Evolutionary conservation across 2,888 invertebrate genomes (phyloP), one percentile per base, ranked within the genome.

Genomic region (Leptothorax acervorum): DNA sequence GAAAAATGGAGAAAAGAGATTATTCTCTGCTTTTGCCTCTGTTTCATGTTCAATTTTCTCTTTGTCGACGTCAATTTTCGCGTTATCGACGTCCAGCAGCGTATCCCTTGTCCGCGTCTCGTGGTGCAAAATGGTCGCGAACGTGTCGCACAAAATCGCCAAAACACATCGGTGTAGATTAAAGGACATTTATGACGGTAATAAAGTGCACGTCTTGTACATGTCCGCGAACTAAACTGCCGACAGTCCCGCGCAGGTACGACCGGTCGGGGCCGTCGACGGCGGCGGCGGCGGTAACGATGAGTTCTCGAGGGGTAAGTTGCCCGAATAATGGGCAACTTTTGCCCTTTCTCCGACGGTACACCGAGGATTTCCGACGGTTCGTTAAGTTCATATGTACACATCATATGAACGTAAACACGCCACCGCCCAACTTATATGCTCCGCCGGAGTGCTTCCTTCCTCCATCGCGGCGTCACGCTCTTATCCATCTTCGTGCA

Each of bases 371-470:
- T 82, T 55, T 63, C 53, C 39, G 39, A 42, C 48, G 73, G 57
- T 83, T 78, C 68, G 78, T 83, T 78, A 70, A 83, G 62, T 62
- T 62, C 68, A n/a, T 68, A 66, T 35, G 57, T 65, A 82, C 76
- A 66, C 57, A 76, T 39, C 23, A 23, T 23, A 23, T 23, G 23
- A 23, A 23, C 65, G 65, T 66, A 76, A 83, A 83, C 76, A 66
- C 39, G 39, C 57, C 42, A 31, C 62, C 62, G 53, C 12, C 28
- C 48, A 35, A 74, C 63, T 51, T 63, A 53, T 28, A 28, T 42
- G 28, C 45, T 53, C 42, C 39, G 23, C 9, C 60, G 28, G 62
- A 53, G 45, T 51, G 15, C 62, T 63, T 65, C 63, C 45, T 45
- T 62, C 48, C 28, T 18, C 15, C 23, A n/a, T 55, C n/a, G 28